These are phyloP conservation scores for Drosophila arizonae DNA, from an alignment of 1,140 invertebrate genomes.

Conservation along the genomic window DNA sequence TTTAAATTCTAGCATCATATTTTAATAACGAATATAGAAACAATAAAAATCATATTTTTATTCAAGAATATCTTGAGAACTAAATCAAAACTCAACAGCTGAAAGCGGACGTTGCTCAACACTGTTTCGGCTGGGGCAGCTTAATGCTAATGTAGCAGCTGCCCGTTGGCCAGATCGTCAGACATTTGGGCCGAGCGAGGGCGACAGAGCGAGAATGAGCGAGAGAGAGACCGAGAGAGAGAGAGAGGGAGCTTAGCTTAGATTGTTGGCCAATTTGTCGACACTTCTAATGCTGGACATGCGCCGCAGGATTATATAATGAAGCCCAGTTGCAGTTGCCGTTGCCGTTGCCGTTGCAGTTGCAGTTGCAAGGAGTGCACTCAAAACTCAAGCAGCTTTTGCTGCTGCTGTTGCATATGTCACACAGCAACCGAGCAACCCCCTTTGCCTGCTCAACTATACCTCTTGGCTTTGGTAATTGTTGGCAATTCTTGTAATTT, in stretches of 20 bases:
- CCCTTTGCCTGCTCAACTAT: not conserved
- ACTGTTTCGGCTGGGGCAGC: conserved; percentile 2
- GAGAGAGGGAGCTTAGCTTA: not conserved
- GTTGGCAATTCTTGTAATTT: conserved; percentile 72
- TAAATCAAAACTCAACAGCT: not conserved
- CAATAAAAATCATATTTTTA: no score
- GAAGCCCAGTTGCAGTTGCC: conserved; percentile 1
- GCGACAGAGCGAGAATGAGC: no score
- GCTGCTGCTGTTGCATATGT: conserved; percentile 35
- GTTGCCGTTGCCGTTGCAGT: not conserved
- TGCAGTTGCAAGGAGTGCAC: conserved; percentile 38
- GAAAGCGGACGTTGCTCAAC: not conserved
- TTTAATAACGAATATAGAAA: no score
- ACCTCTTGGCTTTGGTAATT: conserved; percentile 48
- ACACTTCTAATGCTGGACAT: conserved; percentile 68
- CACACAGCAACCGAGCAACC: conserved; percentile 15
- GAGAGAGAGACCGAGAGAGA: conserved; percentile 3
- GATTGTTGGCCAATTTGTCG: conserved; percentile 65
- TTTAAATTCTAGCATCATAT: no score
- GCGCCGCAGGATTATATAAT: conserved; percentile 45
- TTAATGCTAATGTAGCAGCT: conserved; percentile 42
- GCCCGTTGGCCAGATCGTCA: conserved; percentile 54
- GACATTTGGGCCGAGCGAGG: not conserved
- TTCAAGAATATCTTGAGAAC: no score
- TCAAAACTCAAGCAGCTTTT: conserved; percentile 67